phyloP scores from a whole-genome alignment of 2,888 invertebrate species.

The Platypus cylindrus region DNA sequence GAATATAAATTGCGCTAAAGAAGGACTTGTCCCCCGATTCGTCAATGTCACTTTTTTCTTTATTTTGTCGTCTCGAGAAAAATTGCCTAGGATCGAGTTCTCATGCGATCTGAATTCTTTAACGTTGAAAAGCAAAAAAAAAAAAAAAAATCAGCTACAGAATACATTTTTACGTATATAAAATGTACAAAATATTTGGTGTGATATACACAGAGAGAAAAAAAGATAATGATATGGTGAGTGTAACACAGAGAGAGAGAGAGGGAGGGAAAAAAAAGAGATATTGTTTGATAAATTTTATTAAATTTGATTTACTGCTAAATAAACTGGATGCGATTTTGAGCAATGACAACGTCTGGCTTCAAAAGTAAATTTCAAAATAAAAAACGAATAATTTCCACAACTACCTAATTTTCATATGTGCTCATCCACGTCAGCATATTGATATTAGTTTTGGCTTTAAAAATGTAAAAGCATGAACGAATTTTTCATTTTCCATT shows the following conservation, averaged over 20 bases:
- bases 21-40: conserved; percentile 18
- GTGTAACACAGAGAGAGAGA: too few relatives aligned
- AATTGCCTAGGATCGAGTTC: conserved; percentile 17
- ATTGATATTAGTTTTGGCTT: conserved; percentile 33
- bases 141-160: not conserved
- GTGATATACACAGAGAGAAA: too few relatives aligned
- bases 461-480: conserved; percentile 31
- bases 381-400: too few relatives aligned
- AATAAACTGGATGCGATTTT: too few relatives aligned
- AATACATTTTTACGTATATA: not conserved
- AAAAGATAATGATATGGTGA: too few relatives aligned
- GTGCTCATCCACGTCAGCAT: too few relatives aligned
- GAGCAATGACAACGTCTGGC: too few relatives aligned
- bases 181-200: not conserved
- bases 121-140: conserved; percentile 13
- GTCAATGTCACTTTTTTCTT: conserved; percentile 18
- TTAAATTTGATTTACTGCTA: too few relatives aligned
- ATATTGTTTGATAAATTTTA: too few relatives aligned
- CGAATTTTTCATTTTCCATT: conserved; percentile 30
- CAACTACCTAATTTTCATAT: too few relatives aligned
- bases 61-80: conserved; percentile 18
- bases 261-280: too few relatives aligned
- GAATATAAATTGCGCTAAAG: conserved; percentile 16
- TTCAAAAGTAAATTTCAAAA: too few relatives aligned
- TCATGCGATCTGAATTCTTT: conserved; percentile 18